phyloP scores from a whole-genome alignment of 1,140 invertebrate species.

The Hypsibius dujardini region DNA sequence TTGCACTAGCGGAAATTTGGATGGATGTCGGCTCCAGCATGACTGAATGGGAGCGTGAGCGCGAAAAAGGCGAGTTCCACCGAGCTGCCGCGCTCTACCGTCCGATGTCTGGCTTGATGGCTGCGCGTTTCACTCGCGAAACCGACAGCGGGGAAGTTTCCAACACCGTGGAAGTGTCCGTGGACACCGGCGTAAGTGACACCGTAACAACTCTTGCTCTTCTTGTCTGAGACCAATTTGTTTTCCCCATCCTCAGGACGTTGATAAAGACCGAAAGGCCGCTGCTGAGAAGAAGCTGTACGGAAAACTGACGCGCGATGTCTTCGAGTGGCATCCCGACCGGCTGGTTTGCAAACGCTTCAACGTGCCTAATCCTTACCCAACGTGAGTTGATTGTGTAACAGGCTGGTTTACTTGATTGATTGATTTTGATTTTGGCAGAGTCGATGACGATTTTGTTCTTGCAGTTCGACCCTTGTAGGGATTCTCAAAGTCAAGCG shows the following conservation, averaged over 20 bases:
- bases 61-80: constrained; percentile 61
- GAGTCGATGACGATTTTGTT: constrained; percentile 13
- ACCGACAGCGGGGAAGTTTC: constrained; percentile 31
- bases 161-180: constrained; percentile 28
- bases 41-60: constrained; percentile 62
- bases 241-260: constrained; percentile 21
- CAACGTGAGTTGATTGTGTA: constrained; percentile 33
- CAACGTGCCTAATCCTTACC: constrained; percentile 73
- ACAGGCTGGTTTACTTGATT: background rate
- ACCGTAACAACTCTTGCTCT: constrained; percentile 25
- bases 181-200: constrained; percentile 28
- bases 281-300: constrained; percentile 56
- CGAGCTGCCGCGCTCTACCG: constrained; percentile 52
- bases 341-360: constrained; percentile 73
- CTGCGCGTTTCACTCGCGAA: constrained; percentile 43
- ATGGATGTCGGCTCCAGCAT: constrained; percentile 34
- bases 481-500: constrained; percentile 35
- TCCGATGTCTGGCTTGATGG: constrained; percentile 50
- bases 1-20: constrained; percentile 4
- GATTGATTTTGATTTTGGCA: background rate
- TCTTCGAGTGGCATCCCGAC: constrained; percentile 61
- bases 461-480: constrained; percentile 29
- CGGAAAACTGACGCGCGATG: constrained; percentile 54
- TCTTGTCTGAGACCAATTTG: constrained; percentile 16
- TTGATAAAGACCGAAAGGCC: constrained; percentile 38